Evolutionary conservation across 2,888 invertebrate species (phyloP).

Genomic region (Eugnorisma glareosa): DNA sequence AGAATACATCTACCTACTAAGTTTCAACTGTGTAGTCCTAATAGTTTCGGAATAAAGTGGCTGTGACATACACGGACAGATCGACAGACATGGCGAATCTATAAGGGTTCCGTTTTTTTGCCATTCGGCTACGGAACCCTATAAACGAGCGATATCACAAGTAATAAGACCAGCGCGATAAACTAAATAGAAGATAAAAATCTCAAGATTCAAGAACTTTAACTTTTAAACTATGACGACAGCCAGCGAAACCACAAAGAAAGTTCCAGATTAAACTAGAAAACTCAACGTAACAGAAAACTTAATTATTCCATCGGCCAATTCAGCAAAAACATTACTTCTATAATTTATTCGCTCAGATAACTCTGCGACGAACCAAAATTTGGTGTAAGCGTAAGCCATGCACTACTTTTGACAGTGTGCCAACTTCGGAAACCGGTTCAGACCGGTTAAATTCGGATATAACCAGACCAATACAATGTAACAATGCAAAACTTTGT

Average conservation of each 20-base stretch:
- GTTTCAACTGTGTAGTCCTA: too few relatives aligned
- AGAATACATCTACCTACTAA: too few relatives aligned
- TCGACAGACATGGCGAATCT: too few relatives aligned
- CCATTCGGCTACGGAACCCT: too few relatives aligned
- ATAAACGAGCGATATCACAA: too few relatives aligned
- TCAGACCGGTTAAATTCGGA: slow-evolving; percentile 76
- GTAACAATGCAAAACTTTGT: slow-evolving; percentile 68
- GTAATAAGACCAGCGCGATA: neutral
- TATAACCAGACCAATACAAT: slow-evolving; percentile 72
- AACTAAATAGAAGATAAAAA: slow-evolving; percentile 29
- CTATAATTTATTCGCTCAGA: slow-evolving; percentile 61
- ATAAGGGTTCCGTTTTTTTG: too few relatives aligned
- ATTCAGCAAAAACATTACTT: slow-evolving; percentile 65
- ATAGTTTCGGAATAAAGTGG: too few relatives aligned
- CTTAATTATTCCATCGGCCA: slow-evolving; percentile 53
- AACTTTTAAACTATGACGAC: slow-evolving; percentile 32
- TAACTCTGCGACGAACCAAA: slow-evolving; percentile 66
- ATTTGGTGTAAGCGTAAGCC: slow-evolving; percentile 65
- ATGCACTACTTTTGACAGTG: slow-evolving; percentile 76
- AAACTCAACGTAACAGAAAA: slow-evolving; percentile 47
- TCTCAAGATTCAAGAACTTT: slow-evolving; percentile 8
- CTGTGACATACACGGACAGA: too few relatives aligned
- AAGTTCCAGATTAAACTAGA: slow-evolving; percentile 42
- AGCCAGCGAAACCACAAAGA: slow-evolving; percentile 25
- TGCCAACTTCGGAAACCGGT: slow-evolving; percentile 78